These are phyloP conservation scores for Ptilorrhoa leucosticta DNA, from an alignment of 2,113 vertebrate species.

Conservation along the genomic window DNA sequence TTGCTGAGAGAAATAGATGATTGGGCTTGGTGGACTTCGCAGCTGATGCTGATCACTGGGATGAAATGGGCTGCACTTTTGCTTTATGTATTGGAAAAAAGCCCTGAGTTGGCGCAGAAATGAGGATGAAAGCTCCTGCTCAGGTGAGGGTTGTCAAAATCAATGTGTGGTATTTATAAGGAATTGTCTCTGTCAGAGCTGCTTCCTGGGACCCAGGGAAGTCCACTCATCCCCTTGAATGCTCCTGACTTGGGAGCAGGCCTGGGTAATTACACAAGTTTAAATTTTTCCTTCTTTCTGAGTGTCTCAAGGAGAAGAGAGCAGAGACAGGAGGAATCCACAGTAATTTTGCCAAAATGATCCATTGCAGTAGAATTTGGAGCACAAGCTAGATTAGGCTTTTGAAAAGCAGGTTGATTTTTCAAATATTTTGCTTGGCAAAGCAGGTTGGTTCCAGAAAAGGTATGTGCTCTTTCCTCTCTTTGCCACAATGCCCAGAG, in stretches of 20 bases:
- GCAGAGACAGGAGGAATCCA: neutral
- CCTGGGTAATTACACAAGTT: neutral
- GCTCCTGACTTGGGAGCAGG: neutral
- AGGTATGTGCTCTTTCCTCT: neutral
- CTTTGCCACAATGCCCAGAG: neutral
- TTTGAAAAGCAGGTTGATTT: neutral
- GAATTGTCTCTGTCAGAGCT: neutral
- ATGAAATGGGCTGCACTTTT: neutral
- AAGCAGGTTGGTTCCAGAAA: neutral
- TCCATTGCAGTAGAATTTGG: neutral
- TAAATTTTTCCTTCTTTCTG: neutral
- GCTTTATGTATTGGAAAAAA: neutral
- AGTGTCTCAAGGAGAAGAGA: neutral
- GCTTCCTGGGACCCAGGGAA: neutral
- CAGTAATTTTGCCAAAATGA: neutral
- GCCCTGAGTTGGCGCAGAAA: neutral
- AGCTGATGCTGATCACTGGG: neutral
- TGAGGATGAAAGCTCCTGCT: accelerated
- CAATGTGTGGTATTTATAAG: neutral
- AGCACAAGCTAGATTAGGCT: neutral
- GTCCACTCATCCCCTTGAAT: neutral
- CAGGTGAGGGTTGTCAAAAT: neutral
- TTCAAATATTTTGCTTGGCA: neutral
- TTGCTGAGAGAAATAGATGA: neutral
- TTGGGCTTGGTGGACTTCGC: neutral